These are phyloP conservation scores for Euura saliciscinereae DNA, from an alignment of 1,140 invertebrate genomes.

Conservation along the genomic window DNA sequence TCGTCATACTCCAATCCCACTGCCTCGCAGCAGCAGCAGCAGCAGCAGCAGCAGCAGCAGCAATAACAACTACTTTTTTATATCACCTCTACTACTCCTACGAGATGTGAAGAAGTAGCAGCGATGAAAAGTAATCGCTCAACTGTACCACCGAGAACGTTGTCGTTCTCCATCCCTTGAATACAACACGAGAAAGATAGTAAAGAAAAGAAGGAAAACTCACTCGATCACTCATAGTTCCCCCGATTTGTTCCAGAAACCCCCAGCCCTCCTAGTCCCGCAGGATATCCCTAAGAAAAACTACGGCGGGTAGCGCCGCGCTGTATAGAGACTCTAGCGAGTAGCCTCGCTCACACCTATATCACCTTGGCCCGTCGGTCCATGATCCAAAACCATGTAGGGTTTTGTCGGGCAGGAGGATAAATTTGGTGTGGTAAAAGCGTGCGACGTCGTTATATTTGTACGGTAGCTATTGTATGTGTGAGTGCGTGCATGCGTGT, in stretches of 20 bases:
- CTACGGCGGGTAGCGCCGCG: slow-evolving; percentile 48
- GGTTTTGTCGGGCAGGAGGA: slow-evolving; percentile 1
- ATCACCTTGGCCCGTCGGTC: background rate
- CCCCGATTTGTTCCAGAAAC: background rate
- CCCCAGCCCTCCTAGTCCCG: background rate
- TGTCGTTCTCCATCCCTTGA: background rate
- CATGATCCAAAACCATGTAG: slow-evolving; percentile 14
- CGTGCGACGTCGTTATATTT: slow-evolving; percentile 54
- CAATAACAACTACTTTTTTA: slow-evolving; percentile 50
- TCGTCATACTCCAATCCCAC: slow-evolving; percentile 50
- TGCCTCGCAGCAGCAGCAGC: slow-evolving; percentile 50
- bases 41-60: slow-evolving; percentile 1
- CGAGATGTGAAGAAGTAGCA: slow-evolving; percentile 24
- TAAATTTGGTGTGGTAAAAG: slow-evolving; percentile 35
- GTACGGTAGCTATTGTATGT: slow-evolving; percentile 45
- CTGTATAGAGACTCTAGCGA: slow-evolving; percentile 55
- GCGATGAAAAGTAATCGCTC: slow-evolving; percentile 19
- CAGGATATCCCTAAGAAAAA: background rate
- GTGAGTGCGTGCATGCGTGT: slow-evolving; percentile 37
- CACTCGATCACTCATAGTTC: background rate
- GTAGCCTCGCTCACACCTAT: slow-evolving; percentile 46
- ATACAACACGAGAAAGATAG: slow-evolving; percentile 18
- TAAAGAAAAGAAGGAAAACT: slow-evolving; percentile 16
- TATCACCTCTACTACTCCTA: slow-evolving; percentile 43
- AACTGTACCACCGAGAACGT: background rate